These are phyloP conservation scores for Mobula birostris DNA, from an alignment of 2,113 vertebrate genomes.

Conservation along the genomic window DNA sequence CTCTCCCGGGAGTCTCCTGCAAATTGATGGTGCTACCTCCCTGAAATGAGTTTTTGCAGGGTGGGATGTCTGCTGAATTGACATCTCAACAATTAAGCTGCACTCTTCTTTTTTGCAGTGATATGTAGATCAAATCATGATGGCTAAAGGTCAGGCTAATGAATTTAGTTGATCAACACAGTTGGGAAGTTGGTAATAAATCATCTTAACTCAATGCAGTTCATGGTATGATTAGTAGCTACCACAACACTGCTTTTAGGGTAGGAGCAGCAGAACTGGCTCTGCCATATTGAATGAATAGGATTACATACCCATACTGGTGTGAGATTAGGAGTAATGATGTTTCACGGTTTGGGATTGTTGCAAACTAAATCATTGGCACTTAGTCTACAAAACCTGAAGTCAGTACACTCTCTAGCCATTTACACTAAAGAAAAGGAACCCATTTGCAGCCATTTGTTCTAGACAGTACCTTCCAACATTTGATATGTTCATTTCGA, in stretches of 20 bases:
- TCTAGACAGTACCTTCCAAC: neutral
- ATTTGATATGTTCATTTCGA: neutral
- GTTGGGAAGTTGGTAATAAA: neutral
- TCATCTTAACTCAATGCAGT: neutral
- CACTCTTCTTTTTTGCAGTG: neutral
- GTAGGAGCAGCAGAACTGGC: neutral
- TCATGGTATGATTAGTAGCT: neutral
- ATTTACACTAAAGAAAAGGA: neutral
- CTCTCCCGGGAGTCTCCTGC: no score
- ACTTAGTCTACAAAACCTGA: no score
- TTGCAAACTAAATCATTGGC: neutral
- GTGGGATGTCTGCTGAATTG: neutral
- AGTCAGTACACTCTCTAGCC: neutral
- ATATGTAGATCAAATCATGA: neutral
- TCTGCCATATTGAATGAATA: neutral
- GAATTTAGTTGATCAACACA: neutral
- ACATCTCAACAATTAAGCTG: neutral
- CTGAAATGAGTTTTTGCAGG: no score
- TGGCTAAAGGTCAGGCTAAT: neutral
- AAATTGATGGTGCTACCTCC: no score
- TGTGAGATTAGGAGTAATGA: neutral
- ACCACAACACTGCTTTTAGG: no score
- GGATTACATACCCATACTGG: neutral
- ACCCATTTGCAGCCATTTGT: neutral
- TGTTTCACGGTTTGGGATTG: neutral